A percentile compares a stretch with the other conserved stretches of the same genome.
phyloP scores from a whole-genome alignment of 1,140 invertebrate species.

The Uloborus diversus region DNA sequence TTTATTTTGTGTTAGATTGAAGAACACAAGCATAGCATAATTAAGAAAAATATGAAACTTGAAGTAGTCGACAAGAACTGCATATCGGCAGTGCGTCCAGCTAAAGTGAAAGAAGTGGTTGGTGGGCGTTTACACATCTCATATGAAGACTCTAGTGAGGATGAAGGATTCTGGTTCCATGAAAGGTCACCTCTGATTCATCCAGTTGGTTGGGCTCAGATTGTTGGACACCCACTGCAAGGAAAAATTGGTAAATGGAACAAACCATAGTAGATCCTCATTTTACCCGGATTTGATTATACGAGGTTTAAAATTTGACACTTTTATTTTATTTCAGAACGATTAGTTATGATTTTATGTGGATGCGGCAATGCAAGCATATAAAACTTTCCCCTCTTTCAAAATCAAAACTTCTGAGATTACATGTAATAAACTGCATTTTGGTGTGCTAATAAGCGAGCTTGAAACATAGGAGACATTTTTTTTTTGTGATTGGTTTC shows the following conservation, averaged over 20 bases:
- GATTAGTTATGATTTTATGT: no score
- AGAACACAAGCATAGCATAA: conserved; percentile 63
- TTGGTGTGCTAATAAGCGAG: no score
- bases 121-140: conserved; percentile 89
- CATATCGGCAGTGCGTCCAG: conserved; percentile 89
- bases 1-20: conserved; percentile 58
- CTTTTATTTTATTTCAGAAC: no score
- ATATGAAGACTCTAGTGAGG: conserved; percentile 86
- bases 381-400: no score
- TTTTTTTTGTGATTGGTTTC: no score
- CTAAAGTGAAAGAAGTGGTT: conserved; percentile 86
- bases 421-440: no score
- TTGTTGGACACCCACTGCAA: conserved; percentile 83
- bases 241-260: conserved; percentile 73
- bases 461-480: no score
- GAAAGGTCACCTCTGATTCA: conserved; percentile 94
- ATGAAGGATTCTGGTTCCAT: conserved; percentile 91
- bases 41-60: conserved; percentile 78
- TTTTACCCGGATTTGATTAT: no score
- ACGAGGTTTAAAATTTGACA: no score
- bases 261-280: no score
- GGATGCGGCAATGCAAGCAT: no score
- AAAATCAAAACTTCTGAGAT: no score
- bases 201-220: conserved; percentile 90
- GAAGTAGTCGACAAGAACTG: conserved; percentile 96